Evolutionary conservation across 2,888 invertebrate species (phyloP), one percentile per base, ranked within the genome.

Genomic region (Ennomos erosarius): DNA sequence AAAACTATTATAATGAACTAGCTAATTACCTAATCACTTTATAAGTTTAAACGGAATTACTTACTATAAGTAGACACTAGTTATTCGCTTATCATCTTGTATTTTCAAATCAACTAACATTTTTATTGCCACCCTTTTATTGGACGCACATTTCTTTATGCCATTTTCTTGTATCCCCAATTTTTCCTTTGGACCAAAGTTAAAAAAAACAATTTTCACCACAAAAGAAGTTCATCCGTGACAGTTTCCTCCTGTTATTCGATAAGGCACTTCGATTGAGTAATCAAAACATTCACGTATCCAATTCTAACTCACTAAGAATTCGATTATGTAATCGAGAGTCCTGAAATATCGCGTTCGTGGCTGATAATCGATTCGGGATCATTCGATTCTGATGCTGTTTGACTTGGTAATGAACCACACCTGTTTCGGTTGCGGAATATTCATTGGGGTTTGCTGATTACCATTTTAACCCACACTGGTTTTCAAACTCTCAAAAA

Each of bases 351-450:
- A 52, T 58, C 52, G 49, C 26, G 36, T 56, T 54, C 37, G 38
- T 66, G 38, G 2, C 11, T 8, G 65, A 64, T 69, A 71, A 72
- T 70, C 67, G 65, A 69, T 65, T 68, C 55, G 50, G 59, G 45
- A 63, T 67, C 56, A 72, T 59, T 64, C 59, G 48, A 70, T 71
- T 59, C 49, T 57, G 49, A 64, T 40, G 53, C 51, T 46, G 64
- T 69, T 74, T 72, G 72, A 74, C 73, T 79, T 76, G 73, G 71
- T 73, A 78, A 78, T 78, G 72, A 71, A 63, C 59, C 62, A 51
- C 56, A 61, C 62, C 57, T 69, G 63, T 70, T 71, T 71, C 67
- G 45, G 49, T 6, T 35, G 54, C 26, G 44, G 54, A 50, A 37
- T 13, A 26, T 12, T 35, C n/a, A 36, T 12, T 10, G 33, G 36